Base-by-base conservation (phyloP, 1,140 invertebrate genomes). In the Bactericera cockerelli region DNA sequence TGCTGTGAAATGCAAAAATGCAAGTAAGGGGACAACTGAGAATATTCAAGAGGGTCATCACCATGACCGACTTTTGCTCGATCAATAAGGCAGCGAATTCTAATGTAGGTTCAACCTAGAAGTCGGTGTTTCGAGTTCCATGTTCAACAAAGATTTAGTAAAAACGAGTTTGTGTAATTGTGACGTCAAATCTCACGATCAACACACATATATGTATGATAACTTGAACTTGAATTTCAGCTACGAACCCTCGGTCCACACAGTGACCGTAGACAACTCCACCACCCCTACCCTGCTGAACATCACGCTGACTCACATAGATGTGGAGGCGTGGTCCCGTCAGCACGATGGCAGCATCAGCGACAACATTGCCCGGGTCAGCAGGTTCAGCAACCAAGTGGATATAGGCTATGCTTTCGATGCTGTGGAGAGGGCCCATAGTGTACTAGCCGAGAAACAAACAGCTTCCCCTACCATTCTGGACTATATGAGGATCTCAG, bases 231-330 rank as follows among this genome's bases (percentile, higher is more conserved):
- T n/a, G n/a, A n/a, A n/a, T n/a, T 70, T 26, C 67, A 86, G 84
- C 31, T 87, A 85, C 69, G 79, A 83, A 59, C 72, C 75, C 31
- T 65, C 79, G 21, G 81, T 78, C 0, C 73, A 78, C 59, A 73
- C 71, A 60, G 74, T 89, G 10, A 75, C 70, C 1, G 79, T 94
- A 1, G 81, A 82, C 1, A 64, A 69, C 36, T 65, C 68, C 26
- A 67, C 69, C 10, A 69, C 72, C n/a, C 79, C 79, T 16, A 70
- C 79, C 31, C 74, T 74, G 38, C 65, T 88, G 21, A 91, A 94
- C 71, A 87, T 94, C 64, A 87, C 81, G 0, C 72, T 96, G 14
- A 81, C 84, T 75, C 75, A 79, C 49, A 80, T 86, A 67, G 81
- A 88, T 68, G 77, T 82, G 0, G 71, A 79, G 56, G 79, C 83